Conservation (phyloP, 2,888 invertebrate species). For the Acronicta alni region DNA sequence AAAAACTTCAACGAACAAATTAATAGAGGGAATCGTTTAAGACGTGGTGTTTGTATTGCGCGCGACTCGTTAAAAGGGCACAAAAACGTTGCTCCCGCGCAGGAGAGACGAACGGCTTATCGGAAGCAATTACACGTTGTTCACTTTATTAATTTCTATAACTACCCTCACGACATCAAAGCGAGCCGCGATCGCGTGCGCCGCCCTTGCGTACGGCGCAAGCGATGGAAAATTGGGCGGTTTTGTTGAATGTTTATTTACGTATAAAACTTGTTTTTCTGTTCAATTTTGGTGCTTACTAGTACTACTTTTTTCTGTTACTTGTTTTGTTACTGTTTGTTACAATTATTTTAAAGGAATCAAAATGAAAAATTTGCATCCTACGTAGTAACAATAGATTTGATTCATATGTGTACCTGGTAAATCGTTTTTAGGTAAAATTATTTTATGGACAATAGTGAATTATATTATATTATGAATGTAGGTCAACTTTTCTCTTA, state of each 20-base stretch:
- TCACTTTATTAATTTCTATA: constrained; percentile 88
- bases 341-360: background rate
- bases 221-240: constrained; percentile 52
- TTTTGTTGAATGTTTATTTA: background rate
- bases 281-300: no score
- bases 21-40: constrained; percentile 62
- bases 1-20: constrained; percentile 34
- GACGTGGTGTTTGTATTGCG: constrained; percentile 72
- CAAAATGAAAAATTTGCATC: background rate
- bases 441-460: no score
- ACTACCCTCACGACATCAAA: constrained; percentile 87
- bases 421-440: background rate
- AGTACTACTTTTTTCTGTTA: no score
- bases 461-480: background rate
- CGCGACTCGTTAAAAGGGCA: constrained; percentile 67
- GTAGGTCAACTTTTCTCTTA: constrained; percentile 8
- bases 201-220: constrained; percentile 59
- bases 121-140: constrained; percentile 88
- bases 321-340: no score
- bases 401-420: no score
- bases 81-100: constrained; percentile 65
- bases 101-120: constrained; percentile 75
- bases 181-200: constrained; percentile 75
- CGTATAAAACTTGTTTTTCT: no score
- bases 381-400: no score